Evolutionary conservation across 1,140 invertebrate genomes (phyloP), one percentile per base, ranked within the genome.

Genomic region (Heterodera schachtii): DNA sequence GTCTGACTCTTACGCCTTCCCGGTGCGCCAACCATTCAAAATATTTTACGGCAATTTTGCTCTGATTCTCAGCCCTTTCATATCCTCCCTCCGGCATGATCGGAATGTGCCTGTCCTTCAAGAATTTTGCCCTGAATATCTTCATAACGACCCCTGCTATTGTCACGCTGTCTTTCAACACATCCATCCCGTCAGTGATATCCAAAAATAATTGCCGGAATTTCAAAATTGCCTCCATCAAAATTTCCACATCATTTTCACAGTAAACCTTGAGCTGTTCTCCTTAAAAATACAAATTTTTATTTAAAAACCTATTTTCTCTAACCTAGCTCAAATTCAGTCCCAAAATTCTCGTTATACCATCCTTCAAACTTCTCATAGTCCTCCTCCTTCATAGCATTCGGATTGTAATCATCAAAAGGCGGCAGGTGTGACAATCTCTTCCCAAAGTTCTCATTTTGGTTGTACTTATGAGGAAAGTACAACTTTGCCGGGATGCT

Each of bases 11-110:
- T 3, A 67, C 69, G 0, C 44, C 44, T 4, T 78, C 3, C 0
- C 43, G 19, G 0, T 11, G 3, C 3, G 57, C 8, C 31, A 67
- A n/a, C 76, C 76, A 78, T 11, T 73, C 41, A 3, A 78, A 46
- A 44, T 49, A 78, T 0, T 75, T 78, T 0, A 78, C 21, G 2
- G 60, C 76, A 3, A 78, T 47, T 46, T 67, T 73, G 9, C 60
- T 67, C 69, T 78, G 76, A 13, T 67, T 73, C 0, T 78, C 76
- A 8, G 60, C 60, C n/a, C 31, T 66, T n/a, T 78, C 76, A 43
- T 75, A 78, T 0, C 76, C 76, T 0, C 11, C 21, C 3, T 78
- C 76, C 0, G 76, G 76, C 3, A 78, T 31, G 21, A 60, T 57
- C 9, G 43, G 44, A 3, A 78, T 31, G 6, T 73, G 52, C 0